phyloP scores from a whole-genome alignment of 2,113 vertebrate genomes.

The Neoarius graeffei region DNA sequence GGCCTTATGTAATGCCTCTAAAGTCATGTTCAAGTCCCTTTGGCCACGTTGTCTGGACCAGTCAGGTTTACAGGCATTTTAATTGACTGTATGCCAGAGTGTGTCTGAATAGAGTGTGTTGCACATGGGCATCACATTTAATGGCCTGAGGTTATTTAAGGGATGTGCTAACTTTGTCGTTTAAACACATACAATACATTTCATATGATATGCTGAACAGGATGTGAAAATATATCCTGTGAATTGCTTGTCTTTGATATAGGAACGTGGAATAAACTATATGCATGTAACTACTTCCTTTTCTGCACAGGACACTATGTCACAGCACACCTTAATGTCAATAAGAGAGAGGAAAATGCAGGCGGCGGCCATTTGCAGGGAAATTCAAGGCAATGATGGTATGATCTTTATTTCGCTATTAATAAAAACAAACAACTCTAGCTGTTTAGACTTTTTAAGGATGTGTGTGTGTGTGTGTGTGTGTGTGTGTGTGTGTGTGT shows the following conservation, averaged over 20 bases:
- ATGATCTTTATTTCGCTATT: conserved; percentile 34
- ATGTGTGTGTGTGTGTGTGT: background rate
- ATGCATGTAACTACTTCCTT: conserved; percentile 12
- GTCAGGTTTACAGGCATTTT: conserved; percentile 58
- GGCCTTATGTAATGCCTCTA: conserved; percentile 46
- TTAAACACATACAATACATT: conserved; percentile 61
- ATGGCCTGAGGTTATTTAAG: conserved; percentile 72
- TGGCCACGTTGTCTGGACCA: conserved; percentile 44
- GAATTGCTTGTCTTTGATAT: conserved; percentile 4
- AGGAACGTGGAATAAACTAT: background rate
- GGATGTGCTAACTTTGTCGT: conserved; percentile 70
- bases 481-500: background rate
- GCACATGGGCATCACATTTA: conserved; percentile 61
- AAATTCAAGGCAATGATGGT: conserved; percentile 85
- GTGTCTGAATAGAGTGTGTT: conserved; percentile 55
- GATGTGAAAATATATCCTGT: background rate
- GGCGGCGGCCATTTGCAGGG: conserved; percentile 89
- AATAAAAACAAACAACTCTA: background rate
- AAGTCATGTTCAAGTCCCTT: conserved; percentile 1
- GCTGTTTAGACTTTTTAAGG: background rate
- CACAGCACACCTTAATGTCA: conserved; percentile 81
- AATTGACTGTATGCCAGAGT: conserved; percentile 54
- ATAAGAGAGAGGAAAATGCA: conserved; percentile 84
- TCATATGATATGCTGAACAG: conserved; percentile 48
- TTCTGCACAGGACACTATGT: conserved; percentile 59